Conservation (phyloP, 2,888 invertebrate genomes). For the Acrobasis repandana region DNA sequence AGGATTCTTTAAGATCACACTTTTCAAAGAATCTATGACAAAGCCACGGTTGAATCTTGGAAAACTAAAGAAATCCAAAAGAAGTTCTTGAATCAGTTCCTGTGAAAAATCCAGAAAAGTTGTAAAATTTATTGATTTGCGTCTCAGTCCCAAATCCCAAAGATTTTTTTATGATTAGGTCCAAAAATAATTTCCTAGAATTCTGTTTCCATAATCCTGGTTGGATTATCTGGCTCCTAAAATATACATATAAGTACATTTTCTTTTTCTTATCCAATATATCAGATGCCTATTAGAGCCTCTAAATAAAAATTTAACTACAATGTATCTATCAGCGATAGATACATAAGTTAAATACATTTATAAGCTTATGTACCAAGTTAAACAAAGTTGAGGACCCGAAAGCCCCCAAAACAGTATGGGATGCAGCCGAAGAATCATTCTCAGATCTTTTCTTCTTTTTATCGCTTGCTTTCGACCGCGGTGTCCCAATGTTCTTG, state of each 20-base stretch:
- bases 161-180: no score
- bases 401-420: conserved; percentile 49
- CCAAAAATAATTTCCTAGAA: no score
- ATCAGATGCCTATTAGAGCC: no score
- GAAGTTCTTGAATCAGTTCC: conserved; percentile 65
- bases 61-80: conserved; percentile 56
- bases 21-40: conserved; percentile 65
- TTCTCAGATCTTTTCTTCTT: conserved; percentile 59
- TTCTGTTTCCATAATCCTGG: no score
- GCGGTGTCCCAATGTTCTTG: conserved; percentile 57
- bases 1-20: conserved; percentile 60
- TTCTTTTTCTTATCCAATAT: no score
- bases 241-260: no score
- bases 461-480: conserved; percentile 64
- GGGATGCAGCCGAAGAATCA: conserved; percentile 50
- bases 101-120: conserved; percentile 36
- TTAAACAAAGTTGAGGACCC: conserved; percentile 69
- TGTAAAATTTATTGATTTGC: no score
- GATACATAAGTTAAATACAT: no score
- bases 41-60: conserved; percentile 63
- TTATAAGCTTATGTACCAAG: conserved; percentile 46
- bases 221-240: no score
- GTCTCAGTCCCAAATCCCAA: no score
- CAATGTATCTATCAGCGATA: no score
- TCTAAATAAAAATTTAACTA: no score